Conservation (phyloP, 2,888 invertebrate genomes). For the Cylindroiulus punctatus region DNA sequence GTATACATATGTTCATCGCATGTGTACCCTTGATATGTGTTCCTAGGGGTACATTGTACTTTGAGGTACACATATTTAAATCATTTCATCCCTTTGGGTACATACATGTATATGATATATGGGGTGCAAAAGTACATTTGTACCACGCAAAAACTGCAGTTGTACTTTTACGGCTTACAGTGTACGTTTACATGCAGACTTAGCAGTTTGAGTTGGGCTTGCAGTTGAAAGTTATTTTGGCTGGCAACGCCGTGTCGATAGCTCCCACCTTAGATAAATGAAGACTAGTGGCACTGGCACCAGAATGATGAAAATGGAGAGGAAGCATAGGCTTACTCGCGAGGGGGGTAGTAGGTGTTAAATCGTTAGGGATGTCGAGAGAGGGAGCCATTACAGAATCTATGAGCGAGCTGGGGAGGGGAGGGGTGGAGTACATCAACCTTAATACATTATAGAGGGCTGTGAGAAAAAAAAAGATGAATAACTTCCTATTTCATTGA, state of each 20-base stretch:
- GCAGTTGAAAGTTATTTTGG: not conserved
- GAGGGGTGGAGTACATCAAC: constrained; percentile 38
- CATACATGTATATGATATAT: too few species aligned
- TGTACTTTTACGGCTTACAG: too few species aligned
- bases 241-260: too few species aligned
- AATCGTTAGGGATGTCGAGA: constrained; percentile 34
- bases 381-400: constrained; percentile 23
- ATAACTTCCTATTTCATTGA: constrained; percentile 42
- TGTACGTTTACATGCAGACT: too few species aligned
- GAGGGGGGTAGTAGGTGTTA: constrained; percentile 22
- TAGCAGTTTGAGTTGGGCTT: not conserved
- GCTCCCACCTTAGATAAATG: not conserved
- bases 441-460: constrained; percentile 31
- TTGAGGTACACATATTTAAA: too few species aligned
- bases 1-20: too few species aligned
- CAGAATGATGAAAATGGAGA: constrained; percentile 34
- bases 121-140: too few species aligned
- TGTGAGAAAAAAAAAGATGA: constrained; percentile 40
- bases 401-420: not conserved
- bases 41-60: too few species aligned
- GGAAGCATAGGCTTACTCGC: constrained; percentile 20
- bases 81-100: too few species aligned
- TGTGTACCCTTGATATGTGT: too few species aligned
- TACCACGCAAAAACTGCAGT: too few species aligned
- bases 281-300: constrained; percentile 15